Percentiles rank a stretch among this genome's conserved stretches.
Evolutionary conservation across 2,888 invertebrate genomes (phyloP).

Genomic region (Nezara viridula): DNA sequence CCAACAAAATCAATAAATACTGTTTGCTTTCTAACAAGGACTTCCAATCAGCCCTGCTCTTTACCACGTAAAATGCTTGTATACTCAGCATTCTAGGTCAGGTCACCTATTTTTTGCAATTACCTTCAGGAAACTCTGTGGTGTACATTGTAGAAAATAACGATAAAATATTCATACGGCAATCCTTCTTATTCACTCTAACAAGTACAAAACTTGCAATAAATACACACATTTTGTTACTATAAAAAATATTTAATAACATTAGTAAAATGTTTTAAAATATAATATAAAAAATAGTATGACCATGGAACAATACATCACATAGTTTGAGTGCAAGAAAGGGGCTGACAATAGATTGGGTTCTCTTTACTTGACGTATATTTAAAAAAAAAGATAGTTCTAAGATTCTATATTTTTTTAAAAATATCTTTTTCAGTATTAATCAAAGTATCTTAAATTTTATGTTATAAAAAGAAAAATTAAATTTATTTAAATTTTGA

Average conservation of each 20-base stretch:
- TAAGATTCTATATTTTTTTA: too few relatives aligned
- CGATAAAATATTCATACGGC: neutral
- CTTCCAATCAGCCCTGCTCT: neutral
- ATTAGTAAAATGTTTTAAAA: neutral
- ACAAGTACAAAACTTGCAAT: neutral
- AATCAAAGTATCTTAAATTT: too few relatives aligned
- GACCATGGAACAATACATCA: neutral
- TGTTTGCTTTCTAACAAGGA: neutral
- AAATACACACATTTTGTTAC: too few relatives aligned
- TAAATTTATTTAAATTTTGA: too few relatives aligned
- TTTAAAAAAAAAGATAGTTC: too few relatives aligned
- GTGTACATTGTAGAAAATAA: neutral
- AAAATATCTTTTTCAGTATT: too few relatives aligned
- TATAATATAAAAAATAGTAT: neutral
- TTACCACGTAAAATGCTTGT: neutral
- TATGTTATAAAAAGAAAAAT: too few relatives aligned
- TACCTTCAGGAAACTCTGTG: neutral
- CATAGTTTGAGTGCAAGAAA: neutral
- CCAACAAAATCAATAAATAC: conserved; percentile 11
- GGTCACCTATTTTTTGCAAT: neutral
- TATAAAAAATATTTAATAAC: neutral
- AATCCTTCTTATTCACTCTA: neutral
- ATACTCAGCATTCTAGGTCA: neutral
- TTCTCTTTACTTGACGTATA: too few relatives aligned
- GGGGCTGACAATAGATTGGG: too few relatives aligned